A percentile compares a stretch with the other conserved stretches of the same genome.
Evolutionary conservation across 2,888 invertebrate genomes (phyloP).

Genomic region (Mylabris sibirica): DNA sequence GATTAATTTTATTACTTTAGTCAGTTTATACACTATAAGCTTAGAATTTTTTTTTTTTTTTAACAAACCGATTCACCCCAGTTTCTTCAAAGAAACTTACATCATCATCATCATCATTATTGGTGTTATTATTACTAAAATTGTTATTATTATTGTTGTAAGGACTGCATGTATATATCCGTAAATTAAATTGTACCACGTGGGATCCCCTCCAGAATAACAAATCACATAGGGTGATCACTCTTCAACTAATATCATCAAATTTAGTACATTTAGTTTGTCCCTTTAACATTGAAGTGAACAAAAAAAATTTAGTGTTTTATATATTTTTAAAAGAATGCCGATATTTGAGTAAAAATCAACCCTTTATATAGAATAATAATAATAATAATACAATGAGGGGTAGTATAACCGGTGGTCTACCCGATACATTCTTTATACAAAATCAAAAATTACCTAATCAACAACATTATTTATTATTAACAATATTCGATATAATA

Average conservation of each 20-base stretch:
- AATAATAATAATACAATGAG: constrained; percentile 63
- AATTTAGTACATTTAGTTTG: constrained; percentile 27
- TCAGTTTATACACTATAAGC: too few relatives aligned
- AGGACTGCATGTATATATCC: constrained; percentile 13
- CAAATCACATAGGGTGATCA: constrained; percentile 40
- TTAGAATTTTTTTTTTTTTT: too few relatives aligned
- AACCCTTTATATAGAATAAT: not conserved
- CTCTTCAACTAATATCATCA: constrained; percentile 32
- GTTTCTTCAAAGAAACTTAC: not conserved
- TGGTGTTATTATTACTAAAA: not conserved
- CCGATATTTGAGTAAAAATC: not conserved
- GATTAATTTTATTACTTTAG: too few relatives aligned
- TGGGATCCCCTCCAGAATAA: constrained; percentile 33
- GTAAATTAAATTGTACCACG: constrained; percentile 34
- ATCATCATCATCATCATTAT: not conserved
- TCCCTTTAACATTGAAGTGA: not conserved
- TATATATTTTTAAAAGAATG: not conserved
- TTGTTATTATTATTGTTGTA: not conserved
- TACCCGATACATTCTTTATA: constrained; percentile 65
- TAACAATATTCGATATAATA: constrained; percentile 74
- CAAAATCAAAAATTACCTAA: constrained; percentile 24
- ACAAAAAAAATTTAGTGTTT: not conserved
- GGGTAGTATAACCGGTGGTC: constrained; percentile 70
- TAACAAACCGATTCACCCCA: not conserved
- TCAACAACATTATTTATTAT: constrained; percentile 62